Evolutionary conservation across 2,113 vertebrate species (phyloP), one percentile per base, ranked within the genome.

Genomic region (Brienomyrus longianalis): DNA sequence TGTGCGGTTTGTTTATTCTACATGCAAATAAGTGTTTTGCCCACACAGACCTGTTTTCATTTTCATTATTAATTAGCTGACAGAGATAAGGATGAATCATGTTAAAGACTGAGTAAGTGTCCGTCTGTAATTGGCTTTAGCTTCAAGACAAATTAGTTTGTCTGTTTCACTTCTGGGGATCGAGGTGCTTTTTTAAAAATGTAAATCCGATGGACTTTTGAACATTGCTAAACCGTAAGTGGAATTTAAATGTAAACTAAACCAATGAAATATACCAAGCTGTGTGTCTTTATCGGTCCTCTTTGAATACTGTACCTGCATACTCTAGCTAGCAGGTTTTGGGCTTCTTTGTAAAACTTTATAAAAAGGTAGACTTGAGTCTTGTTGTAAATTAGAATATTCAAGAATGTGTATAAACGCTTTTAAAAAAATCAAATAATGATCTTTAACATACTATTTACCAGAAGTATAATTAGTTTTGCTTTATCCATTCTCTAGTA

Each of bases 71-170:
- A 54, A 86, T 52, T 27, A 52, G 85, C 47, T 86, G 85, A 86
- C 50, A 52, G 85, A 54, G 85, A 86, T 86, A 54, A 54, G 4
- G 84, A 86, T 83, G 83, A 48, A 84, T 84, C 83, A 47, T 84
- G 89, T 89, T 54, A 91, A 83, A 88, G 74, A 89, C 66, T 4
- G 88, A 83, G 86, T 66, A 47, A 27, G 52, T 91, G 31, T 85
- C 50, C 19, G 5, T 43, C 45, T 86, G n/a, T 35, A 86, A 52
- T 54, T 52, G 50, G 85, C 85, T 86, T 52, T 9, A 54, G 50
- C 50, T 52, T 31, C 47, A 86, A 35, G 50, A 86, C 10, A 52
- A 31, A 52, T 86, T 50, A 52, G n/a, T 86, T 54, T 86, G 15
- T 31, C 47, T 52, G 48, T 47, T 47, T 86, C 11, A 86, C 23